A percentile compares a stretch with the other conserved stretches of the same genome.
These are phyloP conservation scores for Tetragnatha versicolor DNA, from an alignment of 1,140 invertebrate genomes.

Conservation along the genomic window DNA sequence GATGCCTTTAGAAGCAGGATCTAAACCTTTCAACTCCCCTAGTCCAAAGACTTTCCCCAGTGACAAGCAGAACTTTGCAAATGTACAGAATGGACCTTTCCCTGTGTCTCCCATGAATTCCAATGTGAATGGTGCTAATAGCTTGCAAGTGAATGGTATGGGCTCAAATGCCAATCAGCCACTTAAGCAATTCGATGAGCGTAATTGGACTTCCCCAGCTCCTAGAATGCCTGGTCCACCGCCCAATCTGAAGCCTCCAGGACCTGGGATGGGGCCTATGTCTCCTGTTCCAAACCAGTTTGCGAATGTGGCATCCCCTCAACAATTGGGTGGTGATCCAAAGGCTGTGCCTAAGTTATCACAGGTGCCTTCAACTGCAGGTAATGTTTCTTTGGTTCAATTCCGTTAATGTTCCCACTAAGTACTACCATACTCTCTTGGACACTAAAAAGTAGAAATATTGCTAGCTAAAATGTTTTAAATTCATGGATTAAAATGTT, in stretches of 20 bases:
- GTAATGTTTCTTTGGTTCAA: slow-evolving; percentile 2
- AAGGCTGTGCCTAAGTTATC: slow-evolving; percentile 37
- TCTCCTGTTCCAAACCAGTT: neutral
- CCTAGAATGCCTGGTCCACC: no score
- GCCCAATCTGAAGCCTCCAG: neutral
- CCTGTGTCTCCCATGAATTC: neutral
- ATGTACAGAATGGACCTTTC: slow-evolving; percentile 30
- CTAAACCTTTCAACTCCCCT: neutral
- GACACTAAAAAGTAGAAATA: no score
- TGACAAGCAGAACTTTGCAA: slow-evolving; percentile 2
- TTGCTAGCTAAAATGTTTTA: no score
- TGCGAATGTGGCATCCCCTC: neutral
- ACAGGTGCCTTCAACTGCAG: slow-evolving; percentile 49
- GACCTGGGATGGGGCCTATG: neutral
- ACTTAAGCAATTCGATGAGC: no score
- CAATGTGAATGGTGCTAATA: neutral
- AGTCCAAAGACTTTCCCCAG: slow-evolving; percentile 38
- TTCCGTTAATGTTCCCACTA: no score
- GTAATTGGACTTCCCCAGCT: no score
- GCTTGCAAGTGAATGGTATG: slow-evolving; percentile 35
- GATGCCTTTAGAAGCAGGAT: neutral
- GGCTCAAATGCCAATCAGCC: no score
- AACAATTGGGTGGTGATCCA: slow-evolving; percentile 19
- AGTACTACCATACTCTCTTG: no score
- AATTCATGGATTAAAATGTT: no score